A percentile compares a stretch with the other conserved stretches of the same genome.
phyloP scores from a whole-genome alignment of 1,140 invertebrate species.

The Aporrectodea caliginosa region DNA sequence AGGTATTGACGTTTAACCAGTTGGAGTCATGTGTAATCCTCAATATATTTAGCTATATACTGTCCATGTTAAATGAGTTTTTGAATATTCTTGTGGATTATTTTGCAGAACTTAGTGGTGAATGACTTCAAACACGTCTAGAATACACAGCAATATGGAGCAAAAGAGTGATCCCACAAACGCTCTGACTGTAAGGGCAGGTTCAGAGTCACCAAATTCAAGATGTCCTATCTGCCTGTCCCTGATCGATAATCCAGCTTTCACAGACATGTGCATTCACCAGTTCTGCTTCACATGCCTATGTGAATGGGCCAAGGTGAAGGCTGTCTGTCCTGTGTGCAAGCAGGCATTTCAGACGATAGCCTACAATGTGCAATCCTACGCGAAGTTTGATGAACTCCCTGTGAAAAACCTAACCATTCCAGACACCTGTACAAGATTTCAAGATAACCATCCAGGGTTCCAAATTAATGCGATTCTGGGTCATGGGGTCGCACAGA shows the following conservation, averaged over 20 bases:
- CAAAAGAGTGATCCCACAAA: too few relatives aligned
- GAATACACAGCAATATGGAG: too few relatives aligned
- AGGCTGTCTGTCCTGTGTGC: constrained; percentile 88
- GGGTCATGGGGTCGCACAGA: background rate
- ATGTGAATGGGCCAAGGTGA: constrained; percentile 89
- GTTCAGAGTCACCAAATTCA: background rate
- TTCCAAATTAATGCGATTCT: constrained; percentile 50
- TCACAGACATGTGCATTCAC: constrained; percentile 85
- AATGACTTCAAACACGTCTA: too few relatives aligned
- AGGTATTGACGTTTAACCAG: too few relatives aligned
- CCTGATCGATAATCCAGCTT: constrained; percentile 53
- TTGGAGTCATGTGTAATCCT: too few relatives aligned
- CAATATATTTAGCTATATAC: too few relatives aligned
- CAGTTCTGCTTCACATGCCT: constrained; percentile 90
- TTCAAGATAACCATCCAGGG: background rate
- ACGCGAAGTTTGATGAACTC: constrained; percentile 82
- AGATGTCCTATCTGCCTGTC: background rate
- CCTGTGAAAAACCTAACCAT: too few relatives aligned
- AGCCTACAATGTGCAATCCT: constrained; percentile 82
- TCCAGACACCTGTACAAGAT: too few relatives aligned
- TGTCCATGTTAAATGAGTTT: too few relatives aligned
- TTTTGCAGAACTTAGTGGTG: too few relatives aligned
- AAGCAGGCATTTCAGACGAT: constrained; percentile 86
- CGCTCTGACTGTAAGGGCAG: background rate
- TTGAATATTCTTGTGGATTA: too few relatives aligned